Evolutionary conservation across 2,888 invertebrate species (phyloP).

Genomic region (Drosophila infuscata): DNA sequence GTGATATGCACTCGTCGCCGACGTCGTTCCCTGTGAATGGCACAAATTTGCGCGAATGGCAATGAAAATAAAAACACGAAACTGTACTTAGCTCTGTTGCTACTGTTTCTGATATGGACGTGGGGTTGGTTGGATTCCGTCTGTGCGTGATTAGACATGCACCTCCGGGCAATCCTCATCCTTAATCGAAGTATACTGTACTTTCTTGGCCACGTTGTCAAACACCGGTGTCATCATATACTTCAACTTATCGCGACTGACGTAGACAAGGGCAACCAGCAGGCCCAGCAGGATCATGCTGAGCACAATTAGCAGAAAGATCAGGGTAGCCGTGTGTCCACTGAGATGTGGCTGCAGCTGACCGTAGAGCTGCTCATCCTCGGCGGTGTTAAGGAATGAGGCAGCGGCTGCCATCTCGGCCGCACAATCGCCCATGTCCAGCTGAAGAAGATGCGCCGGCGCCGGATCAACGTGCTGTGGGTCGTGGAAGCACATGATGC

Average conservation of each 20-base stretch:
- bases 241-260: slow-evolving; percentile 87
- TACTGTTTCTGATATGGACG: slow-evolving; percentile 48
- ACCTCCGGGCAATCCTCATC: slow-evolving; percentile 86
- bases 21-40: slow-evolving; percentile 65
- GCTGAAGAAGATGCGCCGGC: slow-evolving; percentile 76
- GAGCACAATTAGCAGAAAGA: slow-evolving; percentile 86
- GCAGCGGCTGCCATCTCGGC: slow-evolving; percentile 80
- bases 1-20: slow-evolving; percentile 44
- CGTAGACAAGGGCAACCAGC: slow-evolving; percentile 87
- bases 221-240: slow-evolving; percentile 88
- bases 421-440: slow-evolving; percentile 81
- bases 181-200: slow-evolving; percentile 90
- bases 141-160: slow-evolving; percentile 78
- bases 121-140: slow-evolving; percentile 15
- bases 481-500: slow-evolving; percentile 86
- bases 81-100: slow-evolving; percentile 34
- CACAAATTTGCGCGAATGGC: slow-evolving; percentile 76
- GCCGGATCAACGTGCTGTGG: slow-evolving; percentile 71
- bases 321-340: slow-evolving; percentile 83
- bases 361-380: slow-evolving; percentile 73
- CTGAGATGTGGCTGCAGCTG: slow-evolving; percentile 66
- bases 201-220: slow-evolving; percentile 89
- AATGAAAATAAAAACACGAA: slow-evolving; percentile 45
- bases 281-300: slow-evolving; percentile 86
- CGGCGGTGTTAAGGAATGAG: slow-evolving; percentile 75